Percentiles rank a stretch among this genome's conserved stretches.
phyloP scores from a whole-genome alignment of 1,140 invertebrate genomes.

The Mactra quadrangularis region DNA sequence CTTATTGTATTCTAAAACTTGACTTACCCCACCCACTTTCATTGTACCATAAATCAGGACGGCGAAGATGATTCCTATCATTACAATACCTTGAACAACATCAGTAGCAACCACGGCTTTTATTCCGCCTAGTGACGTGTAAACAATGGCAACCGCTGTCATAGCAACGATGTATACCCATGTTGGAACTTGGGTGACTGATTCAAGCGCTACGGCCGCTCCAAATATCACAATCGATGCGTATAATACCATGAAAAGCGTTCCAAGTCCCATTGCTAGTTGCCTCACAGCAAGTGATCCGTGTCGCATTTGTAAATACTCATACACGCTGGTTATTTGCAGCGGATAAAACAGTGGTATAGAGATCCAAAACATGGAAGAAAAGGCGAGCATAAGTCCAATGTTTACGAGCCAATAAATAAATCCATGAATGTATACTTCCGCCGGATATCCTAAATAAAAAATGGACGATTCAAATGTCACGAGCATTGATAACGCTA shows the following conservation, averaged over 20 bases:
- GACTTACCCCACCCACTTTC: neutral
- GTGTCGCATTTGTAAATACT: constrained; percentile 42
- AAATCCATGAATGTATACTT: constrained; percentile 28
- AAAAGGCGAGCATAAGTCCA: constrained; percentile 17
- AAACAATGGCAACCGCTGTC: constrained; percentile 23
- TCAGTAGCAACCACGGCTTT: constrained; percentile 44
- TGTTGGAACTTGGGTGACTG: neutral
- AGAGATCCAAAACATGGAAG: constrained; percentile 5
- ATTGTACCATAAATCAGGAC: constrained; percentile 24
- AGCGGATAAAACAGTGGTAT: constrained; percentile 45
- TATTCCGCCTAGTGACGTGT: constrained; percentile 42
- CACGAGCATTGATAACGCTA: constrained; percentile 37
- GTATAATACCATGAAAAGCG: neutral
- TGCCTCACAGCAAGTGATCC: neutral
- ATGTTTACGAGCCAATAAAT: constrained; percentile 26
- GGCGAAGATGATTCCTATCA: neutral
- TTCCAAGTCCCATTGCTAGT: constrained; percentile 8
- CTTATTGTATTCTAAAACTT: constrained; percentile 9
- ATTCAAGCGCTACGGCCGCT: constrained; percentile 14
- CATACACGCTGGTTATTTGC: constrained; percentile 38
- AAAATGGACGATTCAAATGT: constrained; percentile 50
- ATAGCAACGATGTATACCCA: constrained; percentile 26
- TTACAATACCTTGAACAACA: constrained; percentile 37
- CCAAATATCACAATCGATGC: constrained; percentile 29
- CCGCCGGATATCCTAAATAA: constrained; percentile 32